These are phyloP conservation scores for Erannis defoliaria DNA, from an alignment of 2,888 invertebrate species.

Conservation along the genomic window DNA sequence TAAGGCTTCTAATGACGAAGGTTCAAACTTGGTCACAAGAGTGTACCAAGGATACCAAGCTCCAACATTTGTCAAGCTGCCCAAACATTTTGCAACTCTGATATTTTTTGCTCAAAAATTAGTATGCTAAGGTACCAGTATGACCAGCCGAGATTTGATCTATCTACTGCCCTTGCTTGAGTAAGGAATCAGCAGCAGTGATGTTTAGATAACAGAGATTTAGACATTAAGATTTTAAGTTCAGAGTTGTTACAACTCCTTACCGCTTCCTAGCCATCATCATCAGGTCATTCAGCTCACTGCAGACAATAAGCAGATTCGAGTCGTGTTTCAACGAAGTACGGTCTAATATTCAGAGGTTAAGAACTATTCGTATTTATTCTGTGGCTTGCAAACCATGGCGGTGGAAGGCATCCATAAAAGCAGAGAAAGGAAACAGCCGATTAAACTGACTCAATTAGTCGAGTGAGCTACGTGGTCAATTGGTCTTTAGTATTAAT, in stretches of 20 bases:
- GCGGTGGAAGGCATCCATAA: conserved; percentile 10
- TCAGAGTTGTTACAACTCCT: too few relatives aligned
- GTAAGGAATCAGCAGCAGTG: too few relatives aligned
- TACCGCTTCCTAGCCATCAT: too few relatives aligned
- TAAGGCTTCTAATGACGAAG: conserved; percentile 37
- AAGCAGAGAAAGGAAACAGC: conserved; percentile 17
- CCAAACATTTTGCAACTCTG: neutral
- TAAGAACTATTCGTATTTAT: neutral
- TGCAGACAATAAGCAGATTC: too few relatives aligned
- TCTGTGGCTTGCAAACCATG: conserved; percentile 1
- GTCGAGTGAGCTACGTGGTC: conserved; percentile 3
- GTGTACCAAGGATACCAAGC: conserved; percentile 37
- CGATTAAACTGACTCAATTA: conserved; percentile 19
- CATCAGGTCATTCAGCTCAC: too few relatives aligned
- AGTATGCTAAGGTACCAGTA: too few relatives aligned
- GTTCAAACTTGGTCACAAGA: conserved; percentile 47
- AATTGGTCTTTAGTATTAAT: neutral
- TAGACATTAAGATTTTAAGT: too few relatives aligned
- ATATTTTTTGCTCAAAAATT: neutral
- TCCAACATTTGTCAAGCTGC: conserved; percentile 1
- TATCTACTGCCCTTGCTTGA: too few relatives aligned
- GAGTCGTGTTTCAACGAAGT: neutral
- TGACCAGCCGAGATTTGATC: too few relatives aligned
- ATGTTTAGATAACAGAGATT: too few relatives aligned
- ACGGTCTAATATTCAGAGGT: neutral